These are phyloP conservation scores for Notarius quadriscutis DNA, from an alignment of 2,113 vertebrate species.

Conservation along the genomic window DNA sequence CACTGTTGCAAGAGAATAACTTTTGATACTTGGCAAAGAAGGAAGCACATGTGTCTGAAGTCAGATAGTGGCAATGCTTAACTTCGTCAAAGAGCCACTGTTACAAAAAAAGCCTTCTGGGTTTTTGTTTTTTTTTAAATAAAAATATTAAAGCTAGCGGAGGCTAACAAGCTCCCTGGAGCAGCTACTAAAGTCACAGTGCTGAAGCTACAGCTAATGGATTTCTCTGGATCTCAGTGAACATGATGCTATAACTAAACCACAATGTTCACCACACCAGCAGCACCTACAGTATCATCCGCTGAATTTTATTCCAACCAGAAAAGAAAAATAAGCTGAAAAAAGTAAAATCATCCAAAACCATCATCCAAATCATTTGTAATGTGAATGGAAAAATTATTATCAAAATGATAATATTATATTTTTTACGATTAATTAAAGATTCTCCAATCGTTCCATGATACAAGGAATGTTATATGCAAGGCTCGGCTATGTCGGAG, in stretches of 20 bases:
- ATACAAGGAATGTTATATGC: background rate
- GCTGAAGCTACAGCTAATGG: background rate
- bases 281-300: background rate
- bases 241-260: background rate
- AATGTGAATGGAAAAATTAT: background rate
- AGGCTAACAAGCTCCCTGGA: background rate
- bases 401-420: background rate
- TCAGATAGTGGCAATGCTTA: background rate
- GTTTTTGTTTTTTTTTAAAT: too few species aligned
- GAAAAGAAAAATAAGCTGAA: too few species aligned
- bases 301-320: background rate
- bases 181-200: background rate
- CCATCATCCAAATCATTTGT: background rate
- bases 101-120: background rate
- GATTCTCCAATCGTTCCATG: background rate
- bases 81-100: background rate
- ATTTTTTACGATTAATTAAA: background rate
- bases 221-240: background rate
- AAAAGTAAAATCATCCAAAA: too few species aligned
- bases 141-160: background rate
- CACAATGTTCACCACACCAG: background rate
- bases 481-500: background rate
- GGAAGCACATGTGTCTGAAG: background rate
- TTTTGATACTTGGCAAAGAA: background rate
- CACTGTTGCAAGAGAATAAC: background rate